Conservation (phyloP, 2,113 vertebrate species). For the Hiodon tergisus region DNA sequence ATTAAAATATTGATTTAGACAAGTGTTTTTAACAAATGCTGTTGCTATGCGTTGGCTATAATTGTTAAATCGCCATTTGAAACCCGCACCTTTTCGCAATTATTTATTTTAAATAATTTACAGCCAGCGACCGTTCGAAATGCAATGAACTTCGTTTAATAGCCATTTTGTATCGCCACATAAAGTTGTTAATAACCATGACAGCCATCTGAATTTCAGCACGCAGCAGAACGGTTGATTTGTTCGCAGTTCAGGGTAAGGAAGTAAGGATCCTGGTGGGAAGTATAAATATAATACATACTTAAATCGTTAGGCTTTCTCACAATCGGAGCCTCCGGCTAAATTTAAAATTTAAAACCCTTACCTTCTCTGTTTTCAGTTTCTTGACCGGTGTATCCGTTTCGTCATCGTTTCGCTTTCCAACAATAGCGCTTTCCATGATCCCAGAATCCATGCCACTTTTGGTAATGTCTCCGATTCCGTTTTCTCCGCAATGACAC, state of each 20-base stretch:
- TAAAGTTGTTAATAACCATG: slow-evolving; percentile 27
- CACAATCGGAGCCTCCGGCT: not conserved
- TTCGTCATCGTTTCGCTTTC: slow-evolving; percentile 76
- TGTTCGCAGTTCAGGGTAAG: not conserved
- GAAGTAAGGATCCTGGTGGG: slow-evolving; percentile 2
- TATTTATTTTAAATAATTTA: too few relatives aligned
- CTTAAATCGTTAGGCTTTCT: not conserved
- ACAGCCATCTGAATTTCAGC: slow-evolving; percentile 23
- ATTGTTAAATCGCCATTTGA: too few relatives aligned
- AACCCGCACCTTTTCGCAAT: too few relatives aligned
- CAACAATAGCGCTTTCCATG: slow-evolving; percentile 77
- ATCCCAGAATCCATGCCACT: slow-evolving; percentile 75
- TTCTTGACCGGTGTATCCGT: slow-evolving; percentile 80
- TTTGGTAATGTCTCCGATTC: slow-evolving; percentile 67
- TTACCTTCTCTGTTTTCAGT: slow-evolving; percentile 88
- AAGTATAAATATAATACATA: slow-evolving; percentile 10
- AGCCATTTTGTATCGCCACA: slow-evolving; percentile 27
- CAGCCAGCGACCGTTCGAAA: not conserved
- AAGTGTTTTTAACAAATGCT: too few relatives aligned
- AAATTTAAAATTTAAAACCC: slow-evolving; percentile 21
- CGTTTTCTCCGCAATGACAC: slow-evolving; percentile 68
- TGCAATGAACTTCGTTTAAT: slow-evolving; percentile 26
- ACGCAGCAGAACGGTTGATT: slow-evolving; percentile 1
- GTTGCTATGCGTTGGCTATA: too few relatives aligned
- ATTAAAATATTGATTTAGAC: too few relatives aligned